phyloP scores from a whole-genome alignment of 2,113 vertebrate species.

The Eudyptes chrysolophus region DNA sequence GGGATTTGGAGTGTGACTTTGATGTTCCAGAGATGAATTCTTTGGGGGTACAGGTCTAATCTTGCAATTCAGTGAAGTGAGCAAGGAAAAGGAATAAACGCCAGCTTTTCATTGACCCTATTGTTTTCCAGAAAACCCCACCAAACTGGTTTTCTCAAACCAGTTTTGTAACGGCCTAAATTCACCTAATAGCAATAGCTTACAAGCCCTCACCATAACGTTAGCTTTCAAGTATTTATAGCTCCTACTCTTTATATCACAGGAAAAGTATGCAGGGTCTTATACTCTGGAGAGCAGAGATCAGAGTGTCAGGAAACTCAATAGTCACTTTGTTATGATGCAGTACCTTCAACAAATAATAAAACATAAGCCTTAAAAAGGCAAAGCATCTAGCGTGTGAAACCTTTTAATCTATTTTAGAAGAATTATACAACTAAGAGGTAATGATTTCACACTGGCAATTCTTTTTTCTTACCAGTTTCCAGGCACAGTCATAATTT shows the following conservation, averaged over 20 bases:
- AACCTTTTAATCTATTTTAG: neutral
- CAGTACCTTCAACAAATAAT: neutral
- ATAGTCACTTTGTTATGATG: neutral
- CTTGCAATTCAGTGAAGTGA: neutral
- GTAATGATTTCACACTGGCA: neutral
- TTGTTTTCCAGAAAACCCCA: neutral
- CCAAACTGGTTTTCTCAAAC: neutral
- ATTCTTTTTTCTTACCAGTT: neutral
- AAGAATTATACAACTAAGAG: neutral
- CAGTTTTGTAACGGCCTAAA: neutral
- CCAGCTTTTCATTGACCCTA: neutral
- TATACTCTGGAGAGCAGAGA: neutral
- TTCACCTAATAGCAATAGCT: neutral
- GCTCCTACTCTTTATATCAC: neutral
- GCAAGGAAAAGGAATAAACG: neutral
- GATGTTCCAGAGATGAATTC: neutral
- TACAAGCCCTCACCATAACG: neutral
- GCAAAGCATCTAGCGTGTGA: neutral
- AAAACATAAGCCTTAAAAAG: neutral
- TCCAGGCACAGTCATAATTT: neutral
- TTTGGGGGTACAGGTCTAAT: neutral
- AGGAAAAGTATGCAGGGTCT: neutral
- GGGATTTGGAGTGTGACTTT: neutral
- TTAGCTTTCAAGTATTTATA: neutral
- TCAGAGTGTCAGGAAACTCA: neutral